Base-by-base conservation (phyloP, 2,797 vertebrate genomes). In the Chelon auratus region DNA sequence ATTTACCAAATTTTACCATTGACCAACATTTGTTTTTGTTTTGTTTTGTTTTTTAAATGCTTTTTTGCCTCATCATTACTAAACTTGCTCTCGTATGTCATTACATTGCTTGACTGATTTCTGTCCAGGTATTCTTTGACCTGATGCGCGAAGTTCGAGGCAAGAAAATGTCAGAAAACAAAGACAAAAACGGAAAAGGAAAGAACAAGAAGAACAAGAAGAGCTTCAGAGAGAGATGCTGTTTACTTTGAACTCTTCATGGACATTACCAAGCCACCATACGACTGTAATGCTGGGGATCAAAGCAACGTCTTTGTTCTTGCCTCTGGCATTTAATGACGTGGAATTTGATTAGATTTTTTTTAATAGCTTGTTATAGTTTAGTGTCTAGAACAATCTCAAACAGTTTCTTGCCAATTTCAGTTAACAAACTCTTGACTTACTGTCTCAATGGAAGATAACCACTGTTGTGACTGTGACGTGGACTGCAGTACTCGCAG, bases 141-240 rank as follows among this genome's bases (percentile, higher is more conserved):
- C 93, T 99, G 80, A 99, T 99, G 98, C 95, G 97, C 76, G 97
- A 99, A 91, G 95, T 99, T 72, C 94, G 97, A 89, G 94, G 97
- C 78, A 99, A 99, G 94, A 99, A 99, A 93, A 96, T 98, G 96
- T 95, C 97, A 1, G 97, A 99, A 94, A 99, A 98, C 92, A 99
- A 99, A 92, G 97, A 99, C 93, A 99, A 97, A 93, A 99, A 98
- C 11, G 97, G 97, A 68, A 98, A 98, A 94, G 97, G 97, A 85
- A 99, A 97, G 89, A 95, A 96, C 91, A 98, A 97, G 93, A 99
- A 94, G 83, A 95, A 93, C 78, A 99, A 99, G 96, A 98, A 97
- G 89, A 97, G 96, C 90, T 96, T 99, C 92, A 97, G 94, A 93
- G 96, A 97, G 85, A 93, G 97, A 80, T 99, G 98, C 85, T 99